Evolutionary conservation across 2,797 vertebrate species (phyloP).

Genomic region (Lepus oiostolus): DNA sequence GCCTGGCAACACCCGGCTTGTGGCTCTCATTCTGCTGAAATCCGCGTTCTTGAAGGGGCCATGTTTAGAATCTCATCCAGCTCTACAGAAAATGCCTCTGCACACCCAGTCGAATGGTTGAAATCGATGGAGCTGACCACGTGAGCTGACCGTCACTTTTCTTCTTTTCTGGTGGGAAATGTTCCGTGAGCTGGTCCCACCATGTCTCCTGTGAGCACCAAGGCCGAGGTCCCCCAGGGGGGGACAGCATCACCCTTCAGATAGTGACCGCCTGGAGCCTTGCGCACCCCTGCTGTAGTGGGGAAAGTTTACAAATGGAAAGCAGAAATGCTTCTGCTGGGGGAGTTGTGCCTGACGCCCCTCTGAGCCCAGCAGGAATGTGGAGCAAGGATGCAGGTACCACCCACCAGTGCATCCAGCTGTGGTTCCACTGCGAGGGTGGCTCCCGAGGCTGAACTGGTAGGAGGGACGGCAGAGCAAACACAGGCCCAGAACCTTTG

Average conservation of each 20-base stretch:
- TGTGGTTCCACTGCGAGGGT: background rate
- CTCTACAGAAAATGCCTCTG: constrained; percentile 65
- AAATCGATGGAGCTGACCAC: background rate
- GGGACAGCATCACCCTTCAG: background rate
- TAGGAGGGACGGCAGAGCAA: constrained; percentile 48
- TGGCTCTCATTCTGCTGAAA: constrained; percentile 80
- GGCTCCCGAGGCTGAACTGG: constrained; percentile 48
- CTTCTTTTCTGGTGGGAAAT: background rate
- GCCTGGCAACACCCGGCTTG: constrained; percentile 76
- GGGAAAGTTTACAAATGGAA: too few species aligned
- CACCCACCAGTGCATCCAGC: background rate
- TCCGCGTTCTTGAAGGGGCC: constrained; percentile 77
- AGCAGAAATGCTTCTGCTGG: constrained; percentile 49
- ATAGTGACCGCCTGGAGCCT: background rate
- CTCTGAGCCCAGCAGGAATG: constrained; percentile 64
- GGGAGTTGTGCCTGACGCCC: background rate
- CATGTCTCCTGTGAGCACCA: background rate
- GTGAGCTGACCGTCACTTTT: fast-evolving
- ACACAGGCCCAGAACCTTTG: constrained; percentile 73
- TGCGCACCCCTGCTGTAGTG: background rate
- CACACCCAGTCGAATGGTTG: constrained; percentile 43
- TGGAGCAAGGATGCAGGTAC: fast-evolving
- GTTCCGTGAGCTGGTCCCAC: fast-evolving
- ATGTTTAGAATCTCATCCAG: constrained; percentile 72
- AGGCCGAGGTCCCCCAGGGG: fast-evolving